These are phyloP conservation scores for Colius striatus DNA, from an alignment of 2,113 vertebrate genomes.

Conservation along the genomic window DNA sequence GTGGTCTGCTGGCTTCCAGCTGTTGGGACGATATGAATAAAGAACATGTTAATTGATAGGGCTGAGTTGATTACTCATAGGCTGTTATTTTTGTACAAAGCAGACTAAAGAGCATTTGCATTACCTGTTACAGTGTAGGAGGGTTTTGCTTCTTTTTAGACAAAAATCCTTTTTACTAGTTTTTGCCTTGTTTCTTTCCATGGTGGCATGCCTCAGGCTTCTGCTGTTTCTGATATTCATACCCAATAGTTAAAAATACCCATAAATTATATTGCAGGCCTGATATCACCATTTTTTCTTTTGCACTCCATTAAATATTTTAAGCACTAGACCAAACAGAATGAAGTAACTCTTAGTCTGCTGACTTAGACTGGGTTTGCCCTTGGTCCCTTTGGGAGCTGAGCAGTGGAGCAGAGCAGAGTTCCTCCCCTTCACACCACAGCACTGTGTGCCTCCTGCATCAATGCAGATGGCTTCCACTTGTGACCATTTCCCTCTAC, in stretches of 20 bases:
- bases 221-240: background rate
- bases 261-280: background rate
- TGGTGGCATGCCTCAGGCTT: background rate
- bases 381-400: background rate
- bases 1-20: background rate
- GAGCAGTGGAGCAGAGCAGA: background rate
- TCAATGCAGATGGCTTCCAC: background rate
- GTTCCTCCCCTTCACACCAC: background rate
- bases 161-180: background rate
- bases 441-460: accelerated
- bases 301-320: background rate
- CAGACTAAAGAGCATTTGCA: background rate
- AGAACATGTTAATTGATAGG: background rate
- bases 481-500: background rate
- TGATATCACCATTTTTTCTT: background rate
- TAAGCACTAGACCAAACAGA: background rate
- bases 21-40: background rate
- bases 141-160: background rate
- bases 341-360: background rate
- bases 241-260: background rate
- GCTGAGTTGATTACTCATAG: too few relatives aligned
- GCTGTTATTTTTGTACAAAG: background rate
- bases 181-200: background rate
- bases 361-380: background rate
- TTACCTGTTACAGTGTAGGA: background rate